Conservation (phyloP, 2,113 vertebrate species). For the mouse (Mus musculus) region DNA sequence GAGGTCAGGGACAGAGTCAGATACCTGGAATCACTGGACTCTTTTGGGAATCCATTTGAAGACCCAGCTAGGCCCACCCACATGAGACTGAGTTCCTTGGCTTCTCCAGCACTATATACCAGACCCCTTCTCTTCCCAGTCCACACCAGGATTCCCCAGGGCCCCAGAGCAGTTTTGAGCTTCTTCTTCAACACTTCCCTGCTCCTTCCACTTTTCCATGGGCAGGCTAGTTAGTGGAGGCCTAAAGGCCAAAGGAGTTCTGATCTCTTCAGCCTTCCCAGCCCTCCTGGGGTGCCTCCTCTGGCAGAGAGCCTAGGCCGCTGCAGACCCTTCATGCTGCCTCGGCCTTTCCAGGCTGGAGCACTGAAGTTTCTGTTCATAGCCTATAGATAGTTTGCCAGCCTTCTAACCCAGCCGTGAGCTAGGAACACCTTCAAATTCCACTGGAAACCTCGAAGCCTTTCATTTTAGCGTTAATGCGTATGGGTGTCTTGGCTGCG, state of each 20-base stretch:
- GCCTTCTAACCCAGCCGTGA: not conserved
- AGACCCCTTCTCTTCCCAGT: not conserved
- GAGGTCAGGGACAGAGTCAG: not conserved
- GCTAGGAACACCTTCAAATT: not conserved
- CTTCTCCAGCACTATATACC: not conserved
- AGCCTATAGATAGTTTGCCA: not conserved
- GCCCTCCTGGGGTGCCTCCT: not conserved
- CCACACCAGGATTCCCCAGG: not conserved
- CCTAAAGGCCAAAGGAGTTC: not conserved
- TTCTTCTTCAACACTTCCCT: not conserved
- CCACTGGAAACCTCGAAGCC: not conserved
- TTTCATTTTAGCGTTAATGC: not conserved
- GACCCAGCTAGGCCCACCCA: not conserved
- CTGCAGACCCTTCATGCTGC: not conserved
- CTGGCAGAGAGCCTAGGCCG: not conserved
- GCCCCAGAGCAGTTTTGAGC: not conserved
- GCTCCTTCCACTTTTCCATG: not conserved
- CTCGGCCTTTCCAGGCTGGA: not conserved
- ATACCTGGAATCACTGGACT: not conserved
- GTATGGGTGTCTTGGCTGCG: not conserved
- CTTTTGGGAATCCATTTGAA: not conserved
- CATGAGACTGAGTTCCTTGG: not conserved
- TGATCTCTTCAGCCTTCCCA: not conserved
- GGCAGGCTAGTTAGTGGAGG: not conserved
- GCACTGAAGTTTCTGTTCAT: not conserved